Evolutionary conservation across 2,888 invertebrate species (phyloP), one percentile per base, ranked within the genome.

Genomic region (Dendrolimus houi): DNA sequence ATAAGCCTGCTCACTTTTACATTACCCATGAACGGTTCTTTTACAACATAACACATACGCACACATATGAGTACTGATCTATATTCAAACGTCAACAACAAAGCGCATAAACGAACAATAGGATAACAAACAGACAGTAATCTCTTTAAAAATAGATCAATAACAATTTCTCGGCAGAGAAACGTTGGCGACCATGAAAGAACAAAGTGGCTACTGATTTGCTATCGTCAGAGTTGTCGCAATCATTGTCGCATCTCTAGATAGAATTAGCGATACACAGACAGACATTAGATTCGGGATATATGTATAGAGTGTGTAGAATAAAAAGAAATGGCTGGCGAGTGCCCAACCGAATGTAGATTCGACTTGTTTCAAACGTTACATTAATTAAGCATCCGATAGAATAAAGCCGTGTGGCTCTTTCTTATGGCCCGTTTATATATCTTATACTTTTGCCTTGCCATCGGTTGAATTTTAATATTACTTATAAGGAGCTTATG

Each of bases 121-220:
- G 70, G 64, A 71, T 72, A 72, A 76, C 74, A 70, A 75, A 75
- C 72, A 68, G 73, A 70, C 74, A 72, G 78, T 82, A 78, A 84
- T 83, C 79, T 79, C 70, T 81, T 79, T 81, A 74, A 78, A 83
- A 81, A 79, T 79, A 80, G 80, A 78, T 75, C 74, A 74, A 74
- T 76, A 77, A 67, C 71, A 73, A 74, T 78, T 79, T 75, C 79
- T 75, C 71, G 68, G 70, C 67, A 71, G 71, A 75, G 77, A 77
- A 75, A 70, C 71, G 75, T 71, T 72, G 63, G 72, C 74, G 81
- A 72, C 81, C 79, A 75, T 82, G 82, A 82, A 82, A 81, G 81
- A 83, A 81, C 82, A 86, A 87, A 88, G 84, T 83, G 81, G 75
- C 73, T 74, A 72, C 83, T 87, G 89, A 88, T 88, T 88, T 87